These are phyloP conservation scores for Cirrhinus mrigala DNA, from an alignment of 2,797 vertebrate species.

Conservation along the genomic window DNA sequence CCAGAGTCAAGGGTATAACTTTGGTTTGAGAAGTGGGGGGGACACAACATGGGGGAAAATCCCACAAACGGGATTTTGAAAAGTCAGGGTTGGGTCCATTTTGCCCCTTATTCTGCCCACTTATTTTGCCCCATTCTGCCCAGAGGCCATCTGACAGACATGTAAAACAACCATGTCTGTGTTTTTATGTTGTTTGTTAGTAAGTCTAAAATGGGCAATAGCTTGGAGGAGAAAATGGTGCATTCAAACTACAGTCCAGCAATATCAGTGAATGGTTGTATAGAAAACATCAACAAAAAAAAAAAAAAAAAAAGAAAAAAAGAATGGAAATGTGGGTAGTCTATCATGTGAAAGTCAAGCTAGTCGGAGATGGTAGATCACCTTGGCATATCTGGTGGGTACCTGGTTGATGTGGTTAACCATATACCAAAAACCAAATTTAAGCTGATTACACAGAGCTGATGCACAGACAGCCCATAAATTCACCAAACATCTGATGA, in stretches of 20 bases:
- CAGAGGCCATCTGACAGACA: neutral
- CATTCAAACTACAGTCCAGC: neutral
- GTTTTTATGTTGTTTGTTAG: neutral
- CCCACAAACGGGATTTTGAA: too few relatives aligned
- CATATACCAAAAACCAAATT: neutral
- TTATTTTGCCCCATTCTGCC: neutral
- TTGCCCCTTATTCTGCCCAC: neutral
- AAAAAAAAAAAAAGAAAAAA: neutral
- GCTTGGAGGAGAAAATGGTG: neutral
- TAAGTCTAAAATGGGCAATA: neutral
- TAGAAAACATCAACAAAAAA: neutral
- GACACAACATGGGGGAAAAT: too few relatives aligned
- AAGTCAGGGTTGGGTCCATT: too few relatives aligned
- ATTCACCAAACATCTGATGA: slow-evolving; percentile 1
- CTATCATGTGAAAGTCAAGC: neutral
- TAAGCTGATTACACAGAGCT: neutral
- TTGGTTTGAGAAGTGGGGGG: too few relatives aligned
- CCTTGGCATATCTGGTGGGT: neutral
- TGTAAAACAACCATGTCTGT: neutral
- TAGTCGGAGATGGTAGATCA: neutral
- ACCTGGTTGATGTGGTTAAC: too few relatives aligned
- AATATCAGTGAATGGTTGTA: neutral
- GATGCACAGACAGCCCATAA: too few relatives aligned
- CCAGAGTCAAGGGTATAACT: too few relatives aligned
- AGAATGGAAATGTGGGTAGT: neutral